Percentiles rank a stretch among this genome's conserved stretches.
Evolutionary conservation across 2,113 vertebrate species (phyloP).

Genomic region (Trochalopteron elliotii): DNA sequence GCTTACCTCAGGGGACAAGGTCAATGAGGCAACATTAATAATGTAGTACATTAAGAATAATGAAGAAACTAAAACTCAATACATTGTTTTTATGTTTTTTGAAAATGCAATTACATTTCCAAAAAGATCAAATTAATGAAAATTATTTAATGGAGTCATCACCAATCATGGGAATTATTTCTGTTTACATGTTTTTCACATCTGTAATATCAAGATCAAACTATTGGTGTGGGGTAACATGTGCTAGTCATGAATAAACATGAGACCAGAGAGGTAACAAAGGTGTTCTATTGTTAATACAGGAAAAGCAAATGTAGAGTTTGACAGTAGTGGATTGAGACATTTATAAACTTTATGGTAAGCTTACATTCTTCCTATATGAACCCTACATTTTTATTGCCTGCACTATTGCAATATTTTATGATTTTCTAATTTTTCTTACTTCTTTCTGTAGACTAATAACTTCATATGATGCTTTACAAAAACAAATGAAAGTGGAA

Average conservation of each 20-base stretch:
- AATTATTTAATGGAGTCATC: background rate
- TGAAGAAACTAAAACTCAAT: background rate
- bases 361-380: background rate
- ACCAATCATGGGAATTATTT: background rate
- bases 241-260: background rate
- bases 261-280: background rate
- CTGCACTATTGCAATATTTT: background rate
- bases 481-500: background rate
- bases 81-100: background rate
- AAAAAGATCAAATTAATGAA: background rate
- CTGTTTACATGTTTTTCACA: background rate
- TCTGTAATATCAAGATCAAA: background rate
- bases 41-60: background rate
- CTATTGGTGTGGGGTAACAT: background rate
- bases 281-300: background rate
- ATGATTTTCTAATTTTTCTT: background rate
- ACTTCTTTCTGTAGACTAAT: background rate
- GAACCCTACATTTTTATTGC: background rate
- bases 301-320: background rate
- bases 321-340: background rate
- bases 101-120: background rate
- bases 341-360: background rate
- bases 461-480: background rate
- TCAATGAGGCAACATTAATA: constrained; percentile 19
- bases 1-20: constrained; percentile 18